Evolutionary conservation across 2,888 invertebrate species (phyloP).

Genomic region (Strigamia maritima): DNA sequence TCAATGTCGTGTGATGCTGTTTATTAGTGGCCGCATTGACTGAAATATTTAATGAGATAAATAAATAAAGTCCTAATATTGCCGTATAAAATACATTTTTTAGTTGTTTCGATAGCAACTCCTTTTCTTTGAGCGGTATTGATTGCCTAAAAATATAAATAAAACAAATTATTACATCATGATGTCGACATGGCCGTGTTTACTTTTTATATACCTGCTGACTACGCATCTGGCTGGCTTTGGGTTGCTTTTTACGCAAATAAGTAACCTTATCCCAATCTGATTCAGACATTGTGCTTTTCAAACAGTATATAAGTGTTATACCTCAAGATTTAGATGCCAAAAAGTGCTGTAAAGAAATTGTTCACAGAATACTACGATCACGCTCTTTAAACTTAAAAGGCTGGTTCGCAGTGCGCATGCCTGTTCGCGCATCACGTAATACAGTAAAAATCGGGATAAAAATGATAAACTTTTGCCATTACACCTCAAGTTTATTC

Average conservation of each 20-base stretch:
- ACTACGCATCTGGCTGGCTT: conserved; percentile 82
- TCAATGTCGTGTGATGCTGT: conserved; percentile 93
- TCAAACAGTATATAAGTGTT: background rate
- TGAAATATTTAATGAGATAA: background rate
- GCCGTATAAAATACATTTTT: conserved; percentile 78
- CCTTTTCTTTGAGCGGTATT: conserved; percentile 92
- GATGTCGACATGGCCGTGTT: background rate
- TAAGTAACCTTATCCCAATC: conserved; percentile 69
- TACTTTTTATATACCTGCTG: conserved; percentile 67
- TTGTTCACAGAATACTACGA: background rate
- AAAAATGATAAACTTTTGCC: background rate
- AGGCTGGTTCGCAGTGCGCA: background rate
- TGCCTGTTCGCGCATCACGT: background rate
- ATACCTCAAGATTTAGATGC: background rate
- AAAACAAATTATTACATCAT: too few species aligned
- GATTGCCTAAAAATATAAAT: conserved; percentile 61
- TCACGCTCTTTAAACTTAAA: background rate
- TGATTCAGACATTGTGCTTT: conserved; percentile 41
- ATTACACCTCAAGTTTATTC: background rate
- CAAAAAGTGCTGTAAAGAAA: background rate
- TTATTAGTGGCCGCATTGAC: conserved; percentile 90
- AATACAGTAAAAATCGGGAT: background rate
- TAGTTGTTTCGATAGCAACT: conserved; percentile 84
- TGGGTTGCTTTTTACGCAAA: conserved; percentile 84
- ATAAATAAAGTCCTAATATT: background rate